phyloP scores from a whole-genome alignment of 92 coral and sea anemone species.

The Blastomussa wellsi region DNA sequence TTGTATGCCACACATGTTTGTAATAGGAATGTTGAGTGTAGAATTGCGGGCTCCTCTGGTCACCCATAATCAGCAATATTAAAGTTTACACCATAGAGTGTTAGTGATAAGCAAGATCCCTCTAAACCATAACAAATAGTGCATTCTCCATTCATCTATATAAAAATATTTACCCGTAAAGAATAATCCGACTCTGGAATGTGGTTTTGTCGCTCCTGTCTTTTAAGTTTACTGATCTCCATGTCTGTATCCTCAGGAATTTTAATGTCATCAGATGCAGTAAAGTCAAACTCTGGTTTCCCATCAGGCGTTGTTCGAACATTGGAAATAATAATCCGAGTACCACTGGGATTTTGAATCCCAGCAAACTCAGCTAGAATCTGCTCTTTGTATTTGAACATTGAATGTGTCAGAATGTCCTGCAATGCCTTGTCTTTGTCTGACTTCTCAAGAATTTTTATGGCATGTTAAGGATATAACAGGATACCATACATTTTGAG shows the following conservation, averaged over 20 bases:
- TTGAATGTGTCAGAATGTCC: conserved; percentile 74
- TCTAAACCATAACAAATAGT: too few species aligned
- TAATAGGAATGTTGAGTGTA: too few species aligned
- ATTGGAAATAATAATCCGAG: conserved; percentile 78
- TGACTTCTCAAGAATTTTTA: conserved; percentile 66
- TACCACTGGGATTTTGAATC: conserved; percentile 71
- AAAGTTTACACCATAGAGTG: too few species aligned
- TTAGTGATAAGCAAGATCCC: too few species aligned
- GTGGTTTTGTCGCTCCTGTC: conserved; percentile 89
- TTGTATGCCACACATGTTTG: too few species aligned
- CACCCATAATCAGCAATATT: too few species aligned
- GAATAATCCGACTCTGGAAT: conserved; percentile 98
- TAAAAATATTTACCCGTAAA: conserved; percentile 65
- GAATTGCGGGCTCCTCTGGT: too few species aligned
- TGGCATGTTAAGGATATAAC: conserved; percentile 46
- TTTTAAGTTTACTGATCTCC: conserved; percentile 67
- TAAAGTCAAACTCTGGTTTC: conserved; percentile 89
- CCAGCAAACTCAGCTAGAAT: conserved; percentile 70
- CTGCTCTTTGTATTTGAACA: conserved; percentile 68
- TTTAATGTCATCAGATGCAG: conserved; percentile 66
- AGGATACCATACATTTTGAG: too few species aligned
- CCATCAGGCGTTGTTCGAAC: conserved; percentile 84
- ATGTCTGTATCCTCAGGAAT: conserved; percentile 87
- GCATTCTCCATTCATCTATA: too few species aligned
- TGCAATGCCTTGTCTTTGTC: conserved; percentile 80